Evolutionary conservation across 2,888 invertebrate genomes (phyloP).

Genomic region (Lydus trimaculatus): DNA sequence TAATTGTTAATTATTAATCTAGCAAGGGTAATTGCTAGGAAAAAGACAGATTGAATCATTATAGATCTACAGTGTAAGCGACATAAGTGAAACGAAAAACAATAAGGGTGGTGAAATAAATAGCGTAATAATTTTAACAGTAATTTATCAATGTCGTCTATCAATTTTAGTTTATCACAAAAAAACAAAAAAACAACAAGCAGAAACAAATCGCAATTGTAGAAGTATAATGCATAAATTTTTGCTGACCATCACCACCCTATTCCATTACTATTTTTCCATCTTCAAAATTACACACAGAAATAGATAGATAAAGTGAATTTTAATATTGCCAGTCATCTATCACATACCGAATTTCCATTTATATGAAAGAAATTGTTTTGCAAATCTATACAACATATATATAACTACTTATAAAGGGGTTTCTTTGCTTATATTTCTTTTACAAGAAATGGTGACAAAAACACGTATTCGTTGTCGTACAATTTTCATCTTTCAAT

Average conservation of each 20-base stretch:
- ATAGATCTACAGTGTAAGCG: slow-evolving; percentile 18
- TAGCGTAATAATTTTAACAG: not conserved
- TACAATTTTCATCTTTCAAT: not conserved
- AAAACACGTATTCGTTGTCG: not conserved
- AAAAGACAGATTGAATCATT: slow-evolving; percentile 49
- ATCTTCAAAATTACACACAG: not conserved
- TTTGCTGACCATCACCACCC: slow-evolving; percentile 13
- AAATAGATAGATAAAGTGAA: not conserved
- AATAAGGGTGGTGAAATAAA: not conserved
- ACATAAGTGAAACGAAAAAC: not conserved
- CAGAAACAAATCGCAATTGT: not conserved
- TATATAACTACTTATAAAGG: too few relatives aligned
- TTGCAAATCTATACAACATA: not conserved
- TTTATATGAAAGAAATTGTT: not conserved
- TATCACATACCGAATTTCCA: not conserved
- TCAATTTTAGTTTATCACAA: not conserved
- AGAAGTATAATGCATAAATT: slow-evolving; percentile 11
- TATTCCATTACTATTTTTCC: not conserved
- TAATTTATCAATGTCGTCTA: not conserved
- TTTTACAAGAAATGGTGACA: not conserved
- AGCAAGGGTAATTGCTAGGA: slow-evolving; percentile 54
- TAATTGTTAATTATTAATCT: slow-evolving; percentile 60
- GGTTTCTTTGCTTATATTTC: not conserved
- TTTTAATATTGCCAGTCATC: slow-evolving; percentile 4
- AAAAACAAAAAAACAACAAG: not conserved